Percentiles rank a stretch among this genome's conserved stretches.
Evolutionary conservation across 2,113 vertebrate species (phyloP).

Genomic region (western clawed frog (Xenopus tropicalis)): UCB_Xtro_10.0 CM004444.2:143541001-143541500

Average conservation of each 20-base stretch:
- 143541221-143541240: slow-evolving; percentile 9
- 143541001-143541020: too few relatives aligned
- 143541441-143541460: slow-evolving; percentile 38
- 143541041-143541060: not conserved
- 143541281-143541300: slow-evolving; percentile 38
- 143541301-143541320: slow-evolving; percentile 27
- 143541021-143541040: not conserved
- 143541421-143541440: slow-evolving; percentile 37
- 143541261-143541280: slow-evolving; percentile 31
- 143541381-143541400: slow-evolving; percentile 34
- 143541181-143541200: slow-evolving; percentile 11
- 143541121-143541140: slow-evolving; percentile 21
- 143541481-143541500: slow-evolving; percentile 21
- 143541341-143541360: slow-evolving; percentile 21
- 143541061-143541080: not conserved
- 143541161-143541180: slow-evolving; percentile 28
- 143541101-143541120: slow-evolving; percentile 23
- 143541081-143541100: slow-evolving; percentile 6
- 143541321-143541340: slow-evolving; percentile 11
- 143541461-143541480: slow-evolving; percentile 24
- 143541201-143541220: slow-evolving; percentile 13
- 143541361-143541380: slow-evolving; percentile 31
- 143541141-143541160: not conserved
- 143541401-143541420: slow-evolving; percentile 26
- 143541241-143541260: slow-evolving; percentile 37